Conservation (phyloP, 2,113 vertebrate genomes). For the Vimba vimba region DNA sequence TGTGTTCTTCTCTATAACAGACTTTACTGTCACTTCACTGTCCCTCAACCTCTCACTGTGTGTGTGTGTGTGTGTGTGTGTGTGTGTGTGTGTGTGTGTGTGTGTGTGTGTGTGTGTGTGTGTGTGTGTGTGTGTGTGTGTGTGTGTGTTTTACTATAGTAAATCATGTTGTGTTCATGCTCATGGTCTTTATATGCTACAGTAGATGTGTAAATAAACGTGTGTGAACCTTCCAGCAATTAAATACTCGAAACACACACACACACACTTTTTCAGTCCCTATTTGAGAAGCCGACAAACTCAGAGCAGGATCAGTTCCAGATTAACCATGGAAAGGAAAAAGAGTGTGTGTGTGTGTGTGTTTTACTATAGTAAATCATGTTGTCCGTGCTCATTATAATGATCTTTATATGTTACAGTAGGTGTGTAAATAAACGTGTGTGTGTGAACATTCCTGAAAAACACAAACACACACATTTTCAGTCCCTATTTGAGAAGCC, state of each 20-base stretch:
- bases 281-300: constrained; percentile 74
- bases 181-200: background rate
- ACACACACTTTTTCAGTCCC: constrained; percentile 72
- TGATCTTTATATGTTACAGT: too few species aligned
- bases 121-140: too few species aligned
- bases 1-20: constrained; percentile 82
- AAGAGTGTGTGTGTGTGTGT: constrained; percentile 58
- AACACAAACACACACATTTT: constrained; percentile 70
- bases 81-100: background rate
- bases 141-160: constrained; percentile 20
- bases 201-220: background rate
- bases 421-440: background rate
- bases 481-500: constrained; percentile 71
- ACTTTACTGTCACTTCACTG: constrained; percentile 76
- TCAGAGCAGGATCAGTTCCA: constrained; percentile 80
- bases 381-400: background rate
- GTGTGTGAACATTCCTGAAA: constrained; percentile 47
- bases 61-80: background rate
- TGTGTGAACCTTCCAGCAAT: constrained; percentile 25
- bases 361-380: constrained; percentile 12
- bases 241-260: constrained; percentile 62
- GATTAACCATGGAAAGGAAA: constrained; percentile 81
- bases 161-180: constrained; percentile 44
- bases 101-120: background rate
- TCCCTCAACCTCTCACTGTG: constrained; percentile 59